A percentile compares a stretch with the other conserved stretches of the same genome.
phyloP scores from a whole-genome alignment of 2,888 invertebrate genomes.

The Parapristionchus giblindavisi region DNA sequence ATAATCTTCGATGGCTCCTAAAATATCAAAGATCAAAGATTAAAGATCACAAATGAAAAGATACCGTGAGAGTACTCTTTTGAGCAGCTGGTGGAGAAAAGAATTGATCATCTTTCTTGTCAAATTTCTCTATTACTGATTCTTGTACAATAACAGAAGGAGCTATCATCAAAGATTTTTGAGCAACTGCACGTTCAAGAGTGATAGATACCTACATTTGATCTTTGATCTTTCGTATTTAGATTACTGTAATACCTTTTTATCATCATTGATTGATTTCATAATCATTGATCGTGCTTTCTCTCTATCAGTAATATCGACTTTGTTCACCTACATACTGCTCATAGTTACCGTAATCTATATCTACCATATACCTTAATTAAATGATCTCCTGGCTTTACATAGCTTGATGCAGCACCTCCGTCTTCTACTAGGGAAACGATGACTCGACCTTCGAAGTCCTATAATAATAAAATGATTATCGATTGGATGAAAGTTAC shows the following conservation, averaged over 20 bases:
- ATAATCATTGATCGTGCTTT: constrained; percentile 29
- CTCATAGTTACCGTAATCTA: not conserved
- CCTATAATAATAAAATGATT: not conserved
- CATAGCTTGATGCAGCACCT: constrained; percentile 31
- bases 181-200: constrained; percentile 21
- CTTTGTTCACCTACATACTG: constrained; percentile 17
- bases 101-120: no score
- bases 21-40: no score
- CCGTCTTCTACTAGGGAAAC: constrained; percentile 31
- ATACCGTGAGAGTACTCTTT: no score
- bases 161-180: constrained; percentile 24
- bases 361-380: constrained; percentile 12
- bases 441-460: constrained; percentile 26
- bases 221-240: not conserved
- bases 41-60: no score
- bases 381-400: constrained; percentile 31
- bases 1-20: no score
- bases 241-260: constrained; percentile 6
- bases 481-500: not conserved
- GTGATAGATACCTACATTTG: constrained; percentile 10
- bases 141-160: constrained; percentile 32
- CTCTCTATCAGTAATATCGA: constrained; percentile 25
- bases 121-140: not conserved
- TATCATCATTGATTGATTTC: constrained; percentile 25
- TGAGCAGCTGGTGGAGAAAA: no score